Conservation (phyloP, 2,888 invertebrate genomes). For the Chymomyza fuscimana region DNA sequence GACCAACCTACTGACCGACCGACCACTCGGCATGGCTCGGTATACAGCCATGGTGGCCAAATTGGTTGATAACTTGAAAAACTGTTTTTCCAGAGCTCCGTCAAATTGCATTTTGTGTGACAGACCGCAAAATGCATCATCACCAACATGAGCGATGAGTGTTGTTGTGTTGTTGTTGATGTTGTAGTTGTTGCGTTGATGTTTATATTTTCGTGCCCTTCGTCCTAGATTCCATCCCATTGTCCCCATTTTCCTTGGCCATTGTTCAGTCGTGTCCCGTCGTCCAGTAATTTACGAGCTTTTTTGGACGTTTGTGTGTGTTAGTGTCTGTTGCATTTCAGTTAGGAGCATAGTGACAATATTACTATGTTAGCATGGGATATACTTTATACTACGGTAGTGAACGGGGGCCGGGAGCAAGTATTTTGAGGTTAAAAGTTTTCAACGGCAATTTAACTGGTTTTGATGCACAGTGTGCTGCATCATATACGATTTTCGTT, state of each 20-base stretch:
- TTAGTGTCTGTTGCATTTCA: conserved; percentile 53
- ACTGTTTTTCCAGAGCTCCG: conserved; percentile 74
- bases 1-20: conserved; percentile 9
- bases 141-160: conserved; percentile 78
- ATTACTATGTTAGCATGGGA: conserved; percentile 40
- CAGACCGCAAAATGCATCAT: conserved; percentile 80
- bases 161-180: conserved; percentile 43
- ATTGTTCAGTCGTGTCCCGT: conserved; percentile 38
- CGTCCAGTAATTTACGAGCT: conserved; percentile 73
- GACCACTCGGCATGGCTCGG: conserved; percentile 15
- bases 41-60: conserved; percentile 67
- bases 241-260: conserved; percentile 1
- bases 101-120: conserved; percentile 79
- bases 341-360: conserved; percentile 44
- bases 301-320: conserved; percentile 57
- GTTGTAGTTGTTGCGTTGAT: conserved; percentile 46
- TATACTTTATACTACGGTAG: neutral
- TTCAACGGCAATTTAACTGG: conserved; percentile 35
- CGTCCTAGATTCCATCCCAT: neutral
- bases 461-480: conserved; percentile 9
- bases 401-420: neutral
- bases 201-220: conserved; percentile 61
- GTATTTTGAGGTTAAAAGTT: conserved; percentile 37
- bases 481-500: neutral
- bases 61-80: conserved; percentile 77